phyloP scores from a whole-genome alignment of 1,140 invertebrate species.

The Platyura marginata region DNA sequence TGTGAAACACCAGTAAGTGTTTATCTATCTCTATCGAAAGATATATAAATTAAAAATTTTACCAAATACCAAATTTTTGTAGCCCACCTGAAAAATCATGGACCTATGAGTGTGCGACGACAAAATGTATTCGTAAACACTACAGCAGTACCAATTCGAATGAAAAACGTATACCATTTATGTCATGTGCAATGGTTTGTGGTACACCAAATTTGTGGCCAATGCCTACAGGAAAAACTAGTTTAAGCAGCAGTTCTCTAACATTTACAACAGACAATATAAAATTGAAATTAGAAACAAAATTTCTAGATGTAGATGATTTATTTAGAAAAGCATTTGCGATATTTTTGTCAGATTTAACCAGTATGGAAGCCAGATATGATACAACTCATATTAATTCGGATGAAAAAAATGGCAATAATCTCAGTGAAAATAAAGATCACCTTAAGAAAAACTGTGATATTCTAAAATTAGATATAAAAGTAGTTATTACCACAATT shows the following conservation, averaged over 20 bases:
- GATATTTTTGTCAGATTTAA: slow-evolving; percentile 17
- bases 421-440: neutral
- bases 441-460: slow-evolving; percentile 14
- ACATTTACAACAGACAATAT: slow-evolving; percentile 17
- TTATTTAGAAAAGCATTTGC: slow-evolving; percentile 15
- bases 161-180: slow-evolving; percentile 20
- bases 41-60: neutral
- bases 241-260: slow-evolving; percentile 14
- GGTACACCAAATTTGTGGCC: slow-evolving; percentile 22
- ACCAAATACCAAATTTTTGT: neutral
- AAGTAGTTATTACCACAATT: slow-evolving; percentile 30
- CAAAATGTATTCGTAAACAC: slow-evolving; percentile 15
- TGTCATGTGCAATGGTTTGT: slow-evolving; percentile 22
- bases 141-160: slow-evolving; percentile 9
- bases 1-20: neutral
- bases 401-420: neutral
- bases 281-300: slow-evolving; percentile 14
- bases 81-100: slow-evolving; percentile 22
- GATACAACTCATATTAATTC: neutral
- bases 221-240: slow-evolving; percentile 18
- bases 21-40: neutral
- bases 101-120: slow-evolving; percentile 22
- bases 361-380: slow-evolving; percentile 8
- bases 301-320: slow-evolving; percentile 14
- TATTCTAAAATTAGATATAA: slow-evolving; percentile 27